These are phyloP conservation scores for Ageneiosus marmoratus DNA, from an alignment of 2,113 vertebrate species.

Conservation along the genomic window DNA sequence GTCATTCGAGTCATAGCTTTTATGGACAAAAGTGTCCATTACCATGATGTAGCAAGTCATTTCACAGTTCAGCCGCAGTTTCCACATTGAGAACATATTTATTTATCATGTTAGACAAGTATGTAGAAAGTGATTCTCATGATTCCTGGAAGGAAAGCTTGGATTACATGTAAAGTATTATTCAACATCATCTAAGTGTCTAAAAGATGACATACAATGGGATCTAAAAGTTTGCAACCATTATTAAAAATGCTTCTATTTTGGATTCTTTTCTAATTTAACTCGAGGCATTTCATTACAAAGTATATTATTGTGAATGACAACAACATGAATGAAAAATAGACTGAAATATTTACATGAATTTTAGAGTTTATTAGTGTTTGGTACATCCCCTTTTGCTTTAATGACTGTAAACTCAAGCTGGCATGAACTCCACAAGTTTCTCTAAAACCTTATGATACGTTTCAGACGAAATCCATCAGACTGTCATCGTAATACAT, in stretches of 20 bases:
- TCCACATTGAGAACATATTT: constrained; percentile 87
- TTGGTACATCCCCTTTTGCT: neutral
- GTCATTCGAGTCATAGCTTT: constrained; percentile 70
- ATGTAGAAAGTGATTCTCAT: constrained; percentile 66
- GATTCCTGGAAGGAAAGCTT: constrained; percentile 51
- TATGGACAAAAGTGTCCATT: constrained; percentile 78
- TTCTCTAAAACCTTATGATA: no score
- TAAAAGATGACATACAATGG: no score
- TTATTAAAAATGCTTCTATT: no score
- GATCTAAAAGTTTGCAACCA: no score
- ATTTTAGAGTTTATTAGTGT: no score
- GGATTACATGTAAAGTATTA: neutral
- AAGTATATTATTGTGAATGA: no score
- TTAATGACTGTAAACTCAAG: no score
- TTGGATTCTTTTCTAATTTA: no score
- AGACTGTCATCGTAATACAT: neutral
- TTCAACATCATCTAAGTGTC: neutral
- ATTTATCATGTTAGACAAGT: constrained; percentile 69
- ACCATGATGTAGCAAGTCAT: constrained; percentile 71
- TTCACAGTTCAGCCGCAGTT: constrained; percentile 82
- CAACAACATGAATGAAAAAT: no score
- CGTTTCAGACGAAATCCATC: neutral
- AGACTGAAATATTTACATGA: no score
- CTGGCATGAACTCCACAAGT: no score
- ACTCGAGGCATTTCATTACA: no score